These are phyloP conservation scores for Drosophila bunnanda DNA, from an alignment of 2,888 invertebrate genomes.

Conservation along the genomic window DNA sequence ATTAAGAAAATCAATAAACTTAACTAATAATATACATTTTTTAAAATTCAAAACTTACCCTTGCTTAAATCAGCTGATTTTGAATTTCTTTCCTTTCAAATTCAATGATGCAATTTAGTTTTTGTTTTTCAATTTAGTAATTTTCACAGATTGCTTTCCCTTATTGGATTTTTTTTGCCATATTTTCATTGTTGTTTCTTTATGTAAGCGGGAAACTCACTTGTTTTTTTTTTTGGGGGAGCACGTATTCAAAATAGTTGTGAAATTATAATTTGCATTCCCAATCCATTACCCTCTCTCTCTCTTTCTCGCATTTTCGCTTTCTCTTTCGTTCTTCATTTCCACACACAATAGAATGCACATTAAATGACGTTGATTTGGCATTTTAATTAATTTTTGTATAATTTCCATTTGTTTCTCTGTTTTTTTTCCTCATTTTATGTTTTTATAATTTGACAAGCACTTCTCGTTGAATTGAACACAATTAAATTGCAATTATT, in stretches of 20 bases:
- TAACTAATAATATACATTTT: neutral
- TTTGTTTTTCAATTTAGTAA: conserved; percentile 12
- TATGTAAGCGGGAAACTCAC: conserved; percentile 36
- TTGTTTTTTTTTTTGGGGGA: conserved; percentile 15
- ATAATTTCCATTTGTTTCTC: conserved; percentile 16
- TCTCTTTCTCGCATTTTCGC: neutral
- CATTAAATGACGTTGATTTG: conserved; percentile 6
- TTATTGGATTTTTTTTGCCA: conserved; percentile 17
- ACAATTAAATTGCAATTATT: conserved; percentile 65
- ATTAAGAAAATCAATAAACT: neutral
- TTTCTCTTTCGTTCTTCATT: conserved; percentile 12
- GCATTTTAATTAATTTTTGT: conserved; percentile 3
- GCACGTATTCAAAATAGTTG: conserved; percentile 28
- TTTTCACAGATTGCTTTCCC: conserved; percentile 43
- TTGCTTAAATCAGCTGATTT: neutral
- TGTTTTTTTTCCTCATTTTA: conserved; percentile 13
- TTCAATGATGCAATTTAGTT: conserved; percentile 53
- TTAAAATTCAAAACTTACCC: conserved; percentile 2
- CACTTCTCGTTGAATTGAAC: conserved; percentile 51
- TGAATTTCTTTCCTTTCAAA: neutral
- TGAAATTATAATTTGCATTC: conserved; percentile 36
- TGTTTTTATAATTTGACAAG: conserved; percentile 39
- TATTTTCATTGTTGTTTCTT: conserved; percentile 9
- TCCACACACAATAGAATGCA: conserved; percentile 27
- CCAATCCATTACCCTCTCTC: conserved; percentile 7